These are phyloP conservation scores for Apis dorsata DNA, from an alignment of 1,140 invertebrate species.

Conservation along the genomic window DNA sequence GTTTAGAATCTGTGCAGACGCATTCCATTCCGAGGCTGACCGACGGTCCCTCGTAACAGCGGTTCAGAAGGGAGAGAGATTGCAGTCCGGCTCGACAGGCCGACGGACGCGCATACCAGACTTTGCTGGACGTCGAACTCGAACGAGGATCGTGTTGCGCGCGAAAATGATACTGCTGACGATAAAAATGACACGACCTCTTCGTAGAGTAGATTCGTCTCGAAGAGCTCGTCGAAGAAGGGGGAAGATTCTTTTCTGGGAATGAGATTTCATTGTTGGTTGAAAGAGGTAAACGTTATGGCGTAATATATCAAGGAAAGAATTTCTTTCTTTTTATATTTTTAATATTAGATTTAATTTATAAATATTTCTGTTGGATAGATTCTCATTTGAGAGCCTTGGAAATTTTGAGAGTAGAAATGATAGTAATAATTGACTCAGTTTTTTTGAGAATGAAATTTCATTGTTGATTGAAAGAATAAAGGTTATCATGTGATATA, in stretches of 20 bases:
- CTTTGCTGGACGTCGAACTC: slow-evolving; percentile 57
- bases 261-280: background rate
- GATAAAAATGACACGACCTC: background rate
- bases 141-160: slow-evolving; percentile 42
- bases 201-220: background rate
- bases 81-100: slow-evolving; percentile 68
- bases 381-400: no score
- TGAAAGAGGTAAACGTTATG: no score
- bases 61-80: slow-evolving; percentile 74
- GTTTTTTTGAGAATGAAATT: no score
- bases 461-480: no score
- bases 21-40: slow-evolving; percentile 75
- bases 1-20: slow-evolving; percentile 77
- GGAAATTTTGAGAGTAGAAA: no score
- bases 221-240: background rate
- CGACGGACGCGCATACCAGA: slow-evolving; percentile 73
- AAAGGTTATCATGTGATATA: no score
- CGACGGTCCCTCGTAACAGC: slow-evolving; percentile 60
- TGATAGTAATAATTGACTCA: no score
- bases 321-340: no score
- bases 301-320: no score
- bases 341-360: no score
- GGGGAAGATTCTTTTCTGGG: background rate
- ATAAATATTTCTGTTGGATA: no score
- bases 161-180: slow-evolving; percentile 8